These are phyloP conservation scores for Philereme vetulata DNA, from an alignment of 2,888 invertebrate genomes.

Conservation along the genomic window DNA sequence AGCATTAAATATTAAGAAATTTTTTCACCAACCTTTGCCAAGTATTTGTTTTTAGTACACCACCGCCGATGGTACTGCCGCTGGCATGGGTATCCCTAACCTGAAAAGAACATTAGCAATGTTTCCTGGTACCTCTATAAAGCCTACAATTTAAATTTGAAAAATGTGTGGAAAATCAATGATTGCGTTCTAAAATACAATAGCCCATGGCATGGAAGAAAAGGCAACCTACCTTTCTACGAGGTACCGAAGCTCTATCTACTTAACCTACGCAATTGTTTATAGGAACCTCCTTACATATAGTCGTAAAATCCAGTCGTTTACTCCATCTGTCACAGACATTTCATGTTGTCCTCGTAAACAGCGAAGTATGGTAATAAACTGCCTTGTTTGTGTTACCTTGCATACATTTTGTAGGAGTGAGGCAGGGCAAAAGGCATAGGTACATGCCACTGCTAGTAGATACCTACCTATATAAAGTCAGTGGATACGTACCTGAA, in stretches of 20 bases:
- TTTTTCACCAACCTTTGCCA: slow-evolving; percentile 49
- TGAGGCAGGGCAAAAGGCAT: not conserved
- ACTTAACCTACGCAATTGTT: not conserved
- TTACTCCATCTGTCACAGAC: slow-evolving; percentile 12
- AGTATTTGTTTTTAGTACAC: slow-evolving; percentile 41
- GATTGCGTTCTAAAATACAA: no score
- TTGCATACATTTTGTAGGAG: not conserved
- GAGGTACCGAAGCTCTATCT: not conserved
- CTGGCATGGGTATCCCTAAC: slow-evolving; percentile 55
- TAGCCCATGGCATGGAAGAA: no score
- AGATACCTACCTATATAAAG: not conserved
- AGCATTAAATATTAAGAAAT: not conserved
- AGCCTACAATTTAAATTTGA: not conserved
- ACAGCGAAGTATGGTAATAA: slow-evolving; percentile 4
- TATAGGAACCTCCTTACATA: slow-evolving; percentile 1
- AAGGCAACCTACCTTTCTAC: not conserved
- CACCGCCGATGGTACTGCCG: slow-evolving; percentile 34
- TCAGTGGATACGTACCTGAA: not conserved
- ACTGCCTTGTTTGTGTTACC: not conserved
- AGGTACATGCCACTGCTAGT: no score
- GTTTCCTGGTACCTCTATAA: slow-evolving; percentile 16
- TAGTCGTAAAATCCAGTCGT: slow-evolving; percentile 6
- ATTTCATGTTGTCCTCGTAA: slow-evolving; percentile 7
- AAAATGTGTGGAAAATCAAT: no score
- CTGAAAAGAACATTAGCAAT: slow-evolving; percentile 45